Conservation (phyloP, 2,888 invertebrate genomes). For the Chrysotoxum bicinctum region DNA sequence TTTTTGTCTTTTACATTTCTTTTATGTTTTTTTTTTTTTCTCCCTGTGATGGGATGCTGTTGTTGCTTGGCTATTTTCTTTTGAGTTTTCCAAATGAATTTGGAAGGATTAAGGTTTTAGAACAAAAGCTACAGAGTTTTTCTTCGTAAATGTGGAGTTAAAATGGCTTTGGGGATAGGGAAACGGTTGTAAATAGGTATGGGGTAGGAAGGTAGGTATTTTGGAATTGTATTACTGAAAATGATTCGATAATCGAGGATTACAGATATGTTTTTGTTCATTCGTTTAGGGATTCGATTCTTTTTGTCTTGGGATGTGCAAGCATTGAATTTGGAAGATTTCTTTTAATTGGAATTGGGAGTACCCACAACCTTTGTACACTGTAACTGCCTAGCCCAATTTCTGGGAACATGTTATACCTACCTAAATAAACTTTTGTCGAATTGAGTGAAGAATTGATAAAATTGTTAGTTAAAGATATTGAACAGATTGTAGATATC, state of each 20-base stretch:
- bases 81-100: conserved; percentile 46
- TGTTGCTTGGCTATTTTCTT: conserved; percentile 21
- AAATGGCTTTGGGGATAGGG: conserved; percentile 36
- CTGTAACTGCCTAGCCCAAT: no score
- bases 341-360: background rate
- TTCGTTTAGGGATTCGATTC: conserved; percentile 30
- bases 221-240: conserved; percentile 65
- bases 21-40: conserved; percentile 6
- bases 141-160: background rate
- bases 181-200: background rate
- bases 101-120: conserved; percentile 51
- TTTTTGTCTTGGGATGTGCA: background rate
- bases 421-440: background rate
- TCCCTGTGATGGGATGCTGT: background rate
- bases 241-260: conserved; percentile 69
- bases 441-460: background rate
- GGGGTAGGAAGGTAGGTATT: background rate
- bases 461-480: no score
- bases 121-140: conserved; percentile 7
- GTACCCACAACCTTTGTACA: no score
- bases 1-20: background rate
- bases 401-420: background rate
- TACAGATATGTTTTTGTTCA: conserved; percentile 33
- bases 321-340: background rate
- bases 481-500: no score